These are phyloP conservation scores for Drosophila sulfurigaster DNA, from an alignment of 1,140 invertebrate species.

Conservation along the genomic window DNA sequence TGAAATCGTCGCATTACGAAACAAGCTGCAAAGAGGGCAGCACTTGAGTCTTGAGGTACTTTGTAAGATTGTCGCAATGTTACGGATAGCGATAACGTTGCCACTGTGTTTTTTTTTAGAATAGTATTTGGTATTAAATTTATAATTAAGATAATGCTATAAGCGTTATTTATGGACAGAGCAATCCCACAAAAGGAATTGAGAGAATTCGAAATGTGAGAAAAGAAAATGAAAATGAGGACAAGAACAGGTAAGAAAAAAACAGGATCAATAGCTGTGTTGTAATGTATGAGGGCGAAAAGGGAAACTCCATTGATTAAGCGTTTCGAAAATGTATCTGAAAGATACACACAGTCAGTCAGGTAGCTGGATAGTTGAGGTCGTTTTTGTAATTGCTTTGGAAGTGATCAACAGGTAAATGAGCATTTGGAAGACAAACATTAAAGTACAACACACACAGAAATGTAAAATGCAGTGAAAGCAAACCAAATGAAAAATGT, in stretches of 20 bases:
- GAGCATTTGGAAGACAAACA: constrained; percentile 38
- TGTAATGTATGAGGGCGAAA: constrained; percentile 43
- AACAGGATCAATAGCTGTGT: constrained; percentile 1
- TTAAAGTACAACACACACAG: background rate
- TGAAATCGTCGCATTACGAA: too few species aligned
- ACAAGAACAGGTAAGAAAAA: constrained; percentile 58
- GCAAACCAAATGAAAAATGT: constrained; percentile 29
- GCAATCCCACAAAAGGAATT: background rate
- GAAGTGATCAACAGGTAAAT: constrained; percentile 39
- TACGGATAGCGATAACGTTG: constrained; percentile 9
- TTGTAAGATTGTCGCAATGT: background rate
- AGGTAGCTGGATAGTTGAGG: constrained; percentile 34
- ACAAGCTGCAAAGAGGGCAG: background rate
- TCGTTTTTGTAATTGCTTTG: constrained; percentile 28
- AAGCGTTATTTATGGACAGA: constrained; percentile 32
- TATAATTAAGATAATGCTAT: constrained; percentile 37
- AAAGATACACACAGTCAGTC: constrained; percentile 9
- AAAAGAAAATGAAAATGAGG: constrained; percentile 14
- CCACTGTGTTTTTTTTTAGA: background rate
- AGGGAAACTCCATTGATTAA: constrained; percentile 56
- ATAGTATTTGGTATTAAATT: constrained; percentile 29
- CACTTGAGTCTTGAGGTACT: constrained; percentile 2
- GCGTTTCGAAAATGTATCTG: constrained; percentile 54
- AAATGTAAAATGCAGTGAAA: constrained; percentile 59
- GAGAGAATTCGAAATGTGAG: constrained; percentile 10